phyloP scores from a whole-genome alignment of 2,113 vertebrate genomes.

The Corythaixoides concolor region DNA sequence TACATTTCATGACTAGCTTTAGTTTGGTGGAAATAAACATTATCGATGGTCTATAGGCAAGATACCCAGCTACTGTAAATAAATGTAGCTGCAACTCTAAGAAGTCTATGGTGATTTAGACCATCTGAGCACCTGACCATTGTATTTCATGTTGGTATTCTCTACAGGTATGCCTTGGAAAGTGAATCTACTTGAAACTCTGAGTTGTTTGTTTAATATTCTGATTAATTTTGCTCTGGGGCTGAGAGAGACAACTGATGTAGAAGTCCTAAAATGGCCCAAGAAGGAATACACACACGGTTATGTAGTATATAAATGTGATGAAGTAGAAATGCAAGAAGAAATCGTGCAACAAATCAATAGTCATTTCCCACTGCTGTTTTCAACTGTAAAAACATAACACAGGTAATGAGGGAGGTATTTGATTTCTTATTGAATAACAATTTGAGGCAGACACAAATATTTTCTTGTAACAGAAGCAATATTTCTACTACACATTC shows the following conservation, averaged over 20 bases:
- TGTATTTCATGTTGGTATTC: neutral
- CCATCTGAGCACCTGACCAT: neutral
- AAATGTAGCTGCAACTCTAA: neutral
- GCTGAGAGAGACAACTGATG: neutral
- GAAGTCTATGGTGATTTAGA: neutral
- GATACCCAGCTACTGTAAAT: neutral
- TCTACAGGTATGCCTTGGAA: neutral
- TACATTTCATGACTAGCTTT: neutral
- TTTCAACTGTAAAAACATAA: constrained; percentile 12
- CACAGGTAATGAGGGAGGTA: neutral
- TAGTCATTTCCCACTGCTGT: neutral
- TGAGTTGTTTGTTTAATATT: neutral
- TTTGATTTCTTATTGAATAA: neutral
- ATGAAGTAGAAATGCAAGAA: constrained; percentile 20
- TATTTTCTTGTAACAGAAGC: constrained; percentile 16
- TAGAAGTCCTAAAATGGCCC: neutral
- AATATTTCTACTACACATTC: neutral
- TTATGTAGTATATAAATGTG: constrained; percentile 9
- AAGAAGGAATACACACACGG: neutral
- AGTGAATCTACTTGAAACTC: neutral
- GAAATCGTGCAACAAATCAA: constrained; percentile 14
- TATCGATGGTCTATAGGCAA: neutral
- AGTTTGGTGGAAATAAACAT: neutral
- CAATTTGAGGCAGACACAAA: constrained; percentile 3
- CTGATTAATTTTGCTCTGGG: neutral